These are phyloP conservation scores for Zapornia atra DNA, from an alignment of 2,113 vertebrate species.

Conservation along the genomic window DNA sequence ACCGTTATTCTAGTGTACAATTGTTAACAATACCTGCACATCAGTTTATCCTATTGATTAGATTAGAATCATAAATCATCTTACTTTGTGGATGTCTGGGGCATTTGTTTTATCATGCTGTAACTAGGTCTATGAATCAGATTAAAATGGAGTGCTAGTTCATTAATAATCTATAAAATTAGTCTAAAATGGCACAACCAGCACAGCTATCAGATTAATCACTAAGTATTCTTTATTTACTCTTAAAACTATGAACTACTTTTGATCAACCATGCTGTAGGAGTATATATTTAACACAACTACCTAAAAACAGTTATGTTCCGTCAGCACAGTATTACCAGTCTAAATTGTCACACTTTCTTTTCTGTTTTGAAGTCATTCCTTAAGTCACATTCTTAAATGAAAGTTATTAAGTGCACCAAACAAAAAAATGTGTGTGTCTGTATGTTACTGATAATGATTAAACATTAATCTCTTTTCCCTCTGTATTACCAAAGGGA, in stretches of 20 bases:
- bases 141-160: not conserved
- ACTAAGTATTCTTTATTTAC: not conserved
- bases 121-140: not conserved
- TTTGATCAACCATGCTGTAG: not conserved
- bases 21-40: not conserved
- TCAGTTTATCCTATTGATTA: not conserved
- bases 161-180: not conserved
- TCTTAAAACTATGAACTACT: not conserved
- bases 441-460: not conserved
- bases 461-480: not conserved
- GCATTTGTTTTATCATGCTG: not conserved
- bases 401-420: rapidly evolving
- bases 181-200: not conserved
- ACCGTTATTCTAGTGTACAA: not conserved
- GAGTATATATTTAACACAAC: not conserved
- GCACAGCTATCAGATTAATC: not conserved
- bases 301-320: not conserved
- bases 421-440: not conserved
- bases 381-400: not conserved
- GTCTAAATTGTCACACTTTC: not conserved
- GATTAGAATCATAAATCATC: not conserved
- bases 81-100: not conserved
- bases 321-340: not conserved
- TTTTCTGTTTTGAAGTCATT: not conserved
- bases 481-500: not conserved